Base-by-base conservation (phyloP, 64 coral and sea anemone genomes). In the Hydrozoanthus tunicans region DNA sequence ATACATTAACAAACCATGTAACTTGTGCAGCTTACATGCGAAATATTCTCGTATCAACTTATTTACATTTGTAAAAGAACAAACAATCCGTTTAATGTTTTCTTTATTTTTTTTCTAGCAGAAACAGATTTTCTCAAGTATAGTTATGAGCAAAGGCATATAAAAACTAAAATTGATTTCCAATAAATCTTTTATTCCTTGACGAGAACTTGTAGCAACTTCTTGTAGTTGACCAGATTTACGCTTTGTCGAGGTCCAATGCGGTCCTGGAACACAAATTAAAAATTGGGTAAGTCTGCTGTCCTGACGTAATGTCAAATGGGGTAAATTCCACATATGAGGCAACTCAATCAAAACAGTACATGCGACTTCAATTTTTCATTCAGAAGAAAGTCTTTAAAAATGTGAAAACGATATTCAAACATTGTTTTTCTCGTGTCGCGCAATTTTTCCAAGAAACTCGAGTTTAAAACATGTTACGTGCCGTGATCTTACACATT, bases 241-340 rank as follows among this genome's bases (percentile, higher is more conserved):
- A 93, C 91, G 57, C 92, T 73, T 12, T 95, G 94, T 65, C 93
- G 74, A 51, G 96, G 96, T 62, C 96, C 96, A 92, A 95, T 58
- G 55, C 94, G 92, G 32, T 98, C 91, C 96, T 98, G 89, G 79
- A 95, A 95, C 5, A 68, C 63, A 14, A 66, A 51, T 23, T 8
- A 26, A 8, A 54, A 52, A 55, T 3, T 5, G 8, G 9, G 17
- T 82, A 8, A 54, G 80, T 64, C 4, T 10, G 68, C 68, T 24
- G 7, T 24, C 23, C 13, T 8, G 57, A n/a, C 0, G 23, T 4
- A 61, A 77, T 52, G 14, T 53, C 51, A 14, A 14, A 15, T 17
- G 12, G 17, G 20, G 9, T 3, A 56, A 77, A 77, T 5, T 43
- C 32, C 32, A 43, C 32, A 2, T 43, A 43, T 43, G 32, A 43